Base-by-base conservation (phyloP, 2,113 vertebrate species). In the Aegotheles bennettii region DNA sequence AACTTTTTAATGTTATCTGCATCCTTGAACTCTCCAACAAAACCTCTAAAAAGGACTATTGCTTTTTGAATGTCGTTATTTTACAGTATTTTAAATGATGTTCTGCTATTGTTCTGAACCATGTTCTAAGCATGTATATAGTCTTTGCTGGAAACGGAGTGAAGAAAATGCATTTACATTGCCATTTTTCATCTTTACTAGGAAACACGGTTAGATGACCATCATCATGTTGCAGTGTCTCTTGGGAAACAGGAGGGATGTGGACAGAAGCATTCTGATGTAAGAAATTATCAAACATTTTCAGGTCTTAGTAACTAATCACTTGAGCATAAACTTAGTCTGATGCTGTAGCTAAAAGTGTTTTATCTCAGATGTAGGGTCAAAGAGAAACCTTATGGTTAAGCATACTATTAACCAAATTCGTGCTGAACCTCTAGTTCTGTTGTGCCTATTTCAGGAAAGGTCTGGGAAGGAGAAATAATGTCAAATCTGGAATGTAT, bases 161-260 rank as follows among this genome's bases (percentile, higher is more conserved):
- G 18, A 63, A 71, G 68, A 77, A 74, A 81, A 90, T 48, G 7
- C 8, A 29, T 89, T 86, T 77, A 87, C 20, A 5, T 40, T 89
- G 42, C 43, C 14, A 3, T 80, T 90, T 90, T 92, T 87, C 14
- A 28, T 89, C 50, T 92, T 90, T 74, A 47, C 35, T 95, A 99
- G 99, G 99, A 99, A 97, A 97, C 97, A 15, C 92, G 98, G 61
- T 90, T 99, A 95, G 98, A 99, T 95, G 94, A 96, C 26, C 97
- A 97, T 63, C 99, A 99, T 97, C 99, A 99, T 77, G 96, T 99
- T 76, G 98, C 99, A n/a, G 99, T 99, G 38, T 99, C 99, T 10
- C 97, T 99, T 11, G 98, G 98, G 92, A 98, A 97, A 85, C 93
- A 94, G 11, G 96, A 96, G 47, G 83, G 63, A 83, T 84, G 93